Evolutionary conservation across 2,888 invertebrate species (phyloP), one percentile per base, ranked within the genome.

Genomic region (Eucriotettix oculatus): DNA sequence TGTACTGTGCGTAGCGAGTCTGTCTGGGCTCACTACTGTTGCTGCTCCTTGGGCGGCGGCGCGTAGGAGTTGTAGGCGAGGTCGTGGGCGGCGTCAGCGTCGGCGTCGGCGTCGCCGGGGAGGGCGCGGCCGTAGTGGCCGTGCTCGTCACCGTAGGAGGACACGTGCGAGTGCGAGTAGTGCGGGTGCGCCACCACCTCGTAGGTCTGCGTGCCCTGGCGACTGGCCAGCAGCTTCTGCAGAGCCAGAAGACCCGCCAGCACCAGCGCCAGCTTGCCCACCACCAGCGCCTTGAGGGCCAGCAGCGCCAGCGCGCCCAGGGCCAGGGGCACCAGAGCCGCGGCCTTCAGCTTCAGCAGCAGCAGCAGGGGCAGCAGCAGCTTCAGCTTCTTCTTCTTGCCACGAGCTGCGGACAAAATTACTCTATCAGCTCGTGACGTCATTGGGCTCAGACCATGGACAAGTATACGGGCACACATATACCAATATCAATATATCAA

Each of bases 211-310:
- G 80, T 78, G 62, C 79, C 73, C 11, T 78, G 82, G 71, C 87
- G 86, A 56, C 82, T 79, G 58, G 82, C 84, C 56, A 89, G 74
- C 9, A 90, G 77, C 70, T 90, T 90, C 76, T 90, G 90, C 59
- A 90, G 74, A 0, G 87, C 90, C 62, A 90, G 81, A 63, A 90
- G 79, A 62, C 81, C 83, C 58, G 88, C 84, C 64, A 90, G 81
- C 60, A 89, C 77, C 29, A 91, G 78, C 7, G 90, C 90, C 63
- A 90, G 82, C 78, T 91, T 91, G 68, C 88, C 89, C 66, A 90
- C 79, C 69, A 90, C 75, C 66, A 91, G 78, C 64, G 90, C 90
- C 79, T 91, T 90, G 79, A 90, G 81, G 53, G 90, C 88, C 55
- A 90, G 79, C 64, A 90, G 78, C 59, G 88, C 90, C 68, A 90